Base-by-base conservation (phyloP, 2,888 invertebrate genomes). In the Hirtodrosophila confusa region DNA sequence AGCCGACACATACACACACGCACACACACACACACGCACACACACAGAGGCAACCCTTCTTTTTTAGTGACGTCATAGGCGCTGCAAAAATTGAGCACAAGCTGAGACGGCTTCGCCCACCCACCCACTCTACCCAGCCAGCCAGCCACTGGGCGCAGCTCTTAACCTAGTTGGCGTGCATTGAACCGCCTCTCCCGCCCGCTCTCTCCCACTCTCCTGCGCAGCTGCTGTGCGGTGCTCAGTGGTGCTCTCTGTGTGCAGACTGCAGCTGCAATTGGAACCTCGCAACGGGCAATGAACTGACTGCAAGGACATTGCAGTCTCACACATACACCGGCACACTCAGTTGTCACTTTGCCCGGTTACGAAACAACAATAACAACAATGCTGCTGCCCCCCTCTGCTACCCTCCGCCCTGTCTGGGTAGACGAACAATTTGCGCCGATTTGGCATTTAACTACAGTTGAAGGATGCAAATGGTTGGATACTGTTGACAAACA, bases 221-320 rank as follows among this genome's bases (percentile, higher is more conserved):
- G 66, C 67, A 57, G 50, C 37, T 49, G 69, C 55, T 36, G 31
- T 8, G 31, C 27, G 6, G 27, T 6, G 4, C 27, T 27, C 27
- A 5, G 4, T 27, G 44, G n/a, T 29, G 36, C 56, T 71, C 64
- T 58, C 57, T 58, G 43, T 56, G 39, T 80, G 74, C 80, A 77
- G 69, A 51, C 67, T 86, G 86, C 86, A 83, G 63, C 75, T 71
- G 61, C 57, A 61, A n/a, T 56, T 72, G 75, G 62, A 64, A 39
- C 51, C 64, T 66, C 64, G 64, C 35, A 37, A 47, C 63, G 71
- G 72, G 55, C 87, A 80, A 69, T 84, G 87, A 84, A 86, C 84
- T 73, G 70, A 48, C 24, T 70, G 85, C 82, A 84, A 84, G 87
- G 87, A 69, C 79, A 77, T 67, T 84, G 80, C 86, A 84, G 78